Evolutionary conservation across 1,140 invertebrate species (phyloP), one percentile per base, ranked within the genome.

Genomic region (Parapsyche elsis): DNA sequence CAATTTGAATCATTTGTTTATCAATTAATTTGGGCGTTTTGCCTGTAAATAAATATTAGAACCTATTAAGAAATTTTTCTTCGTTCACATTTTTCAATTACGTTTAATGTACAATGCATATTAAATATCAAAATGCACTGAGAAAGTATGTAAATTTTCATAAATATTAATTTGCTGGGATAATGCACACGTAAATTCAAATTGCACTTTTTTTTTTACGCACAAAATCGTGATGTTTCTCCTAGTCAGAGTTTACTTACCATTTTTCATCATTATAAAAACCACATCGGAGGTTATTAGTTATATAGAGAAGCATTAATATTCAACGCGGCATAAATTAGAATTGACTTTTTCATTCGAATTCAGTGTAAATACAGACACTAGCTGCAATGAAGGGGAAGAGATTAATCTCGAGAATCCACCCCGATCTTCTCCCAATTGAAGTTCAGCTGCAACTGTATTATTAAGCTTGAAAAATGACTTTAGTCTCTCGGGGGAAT

Each of bases 381-480:
- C 30, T 7, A 1, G 7, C 7, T 38, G 30, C 30, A 21, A 24
- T 38, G 71, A 9, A 10, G 4, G 59, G 49, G 76, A 57, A 59
- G 59, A 45, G 61, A 61, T 64, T 77, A 77, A 77, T 77, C 76
- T 64, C 12, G 19, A 12, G 64, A 30, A 77, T 67, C 64, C n/a
- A 10, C 64, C 19, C 24, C 24, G 21, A 77, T 67, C 64, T 67
- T 23, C 64, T 23, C 64, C 64, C 64, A 67, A 67, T 67, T 14
- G 64, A 67, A 67, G 64, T 67, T 67, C 19, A 59, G 76, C 76
- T 64, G 19, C 38, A 57, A 38, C 24, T 16, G 57, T 57, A 67
- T 77, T 64, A 77, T 77, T 77, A 64, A 24, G 76, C 49, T 38
- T 77, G 76, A 77, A 77, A 77, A 77, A 77, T 77, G 76, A 77